Evolutionary conservation across 1,140 invertebrate species (phyloP).

Genomic region (Sesamia nonagrioides): DNA sequence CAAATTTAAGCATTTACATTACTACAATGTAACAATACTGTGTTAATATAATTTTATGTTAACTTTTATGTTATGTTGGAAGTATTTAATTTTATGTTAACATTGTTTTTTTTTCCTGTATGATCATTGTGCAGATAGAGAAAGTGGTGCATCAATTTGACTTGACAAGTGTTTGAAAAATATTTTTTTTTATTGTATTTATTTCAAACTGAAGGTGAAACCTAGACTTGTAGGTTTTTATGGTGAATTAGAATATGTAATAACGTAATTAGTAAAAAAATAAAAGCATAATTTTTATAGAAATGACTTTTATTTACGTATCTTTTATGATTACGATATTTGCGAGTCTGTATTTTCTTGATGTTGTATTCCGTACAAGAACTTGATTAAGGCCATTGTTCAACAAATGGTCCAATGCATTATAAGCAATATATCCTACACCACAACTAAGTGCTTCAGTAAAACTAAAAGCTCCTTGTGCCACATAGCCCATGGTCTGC

Average conservation of each 20-base stretch:
- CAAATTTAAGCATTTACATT: conserved; percentile 51
- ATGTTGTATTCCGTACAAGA: conserved; percentile 74
- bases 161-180: conserved; percentile 33
- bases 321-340: conserved; percentile 69
- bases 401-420: conserved; percentile 87
- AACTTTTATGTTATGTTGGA: neutral
- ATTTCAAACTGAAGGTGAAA: conserved; percentile 54
- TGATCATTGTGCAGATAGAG: conserved; percentile 19
- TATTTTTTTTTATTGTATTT: conserved; percentile 56
- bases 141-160: conserved; percentile 25
- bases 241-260: conserved; percentile 45
- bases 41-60: conserved; percentile 25
- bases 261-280: conserved; percentile 44
- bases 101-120: neutral
- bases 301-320: conserved; percentile 61
- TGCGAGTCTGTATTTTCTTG: conserved; percentile 74
- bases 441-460: conserved; percentile 89
- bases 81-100: conserved; percentile 31
- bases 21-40: conserved; percentile 20
- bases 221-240: conserved; percentile 59
- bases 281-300: conserved; percentile 57
- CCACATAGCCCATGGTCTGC: conserved; percentile 92
- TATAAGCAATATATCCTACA: conserved; percentile 90
- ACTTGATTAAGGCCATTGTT: conserved; percentile 66
- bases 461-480: conserved; percentile 91